Evolutionary conservation across 2,797 vertebrate species (phyloP), one percentile per base, ranked within the genome.

Genomic region (Phaenicophaeus curvirostris): DNA sequence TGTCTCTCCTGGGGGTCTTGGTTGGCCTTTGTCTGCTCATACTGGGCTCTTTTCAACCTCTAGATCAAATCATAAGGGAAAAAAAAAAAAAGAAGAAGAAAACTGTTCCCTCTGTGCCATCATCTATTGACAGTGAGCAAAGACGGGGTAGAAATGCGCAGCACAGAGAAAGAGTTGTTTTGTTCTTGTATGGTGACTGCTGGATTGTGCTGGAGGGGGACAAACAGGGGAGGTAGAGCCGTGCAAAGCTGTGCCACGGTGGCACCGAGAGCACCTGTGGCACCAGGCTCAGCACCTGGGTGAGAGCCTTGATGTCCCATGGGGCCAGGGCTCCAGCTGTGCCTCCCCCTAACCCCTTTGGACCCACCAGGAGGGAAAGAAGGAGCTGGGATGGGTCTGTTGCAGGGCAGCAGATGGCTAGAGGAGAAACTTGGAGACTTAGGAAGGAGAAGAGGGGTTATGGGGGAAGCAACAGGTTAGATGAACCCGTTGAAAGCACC

Each of bases 51-150:
- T 77, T 92, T 59, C 82, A 76, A 8, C 4, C 6, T 16, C n/a
- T 20, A 71, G 62, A 61, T 59, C 27, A 68, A 71, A n/a, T 30
- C 24, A 46, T 35, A 42, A 15, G 15, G n/a, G n/a, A n/a, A n/a
- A n/a, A n/a, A n/a, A n/a, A n/a, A n/a, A n/a, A n/a, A 42, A 42
- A 42, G 42, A 42, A 79, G 42, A 89, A 89, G 31, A 5, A 53
- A 61, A 54, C 57, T n/a, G 13, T 74, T 69, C 33, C 62, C 44
- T 79, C 51, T 13, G 0, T 21, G 51, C 33, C 30, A 8, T 53
- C 0, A 1, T 39, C 50, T 55, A 62, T 20, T 2, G 0, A 11
- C 0, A 5, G 62, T 1, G 0, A 69, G 42, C 46, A 69, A 59
- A 89, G 51, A 31, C 24, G 41, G 37, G 30, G 35, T 39, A 58